Base-by-base conservation (phyloP, 2,797 vertebrate genomes). In the Pipistrellus pygmaeus region DNA sequence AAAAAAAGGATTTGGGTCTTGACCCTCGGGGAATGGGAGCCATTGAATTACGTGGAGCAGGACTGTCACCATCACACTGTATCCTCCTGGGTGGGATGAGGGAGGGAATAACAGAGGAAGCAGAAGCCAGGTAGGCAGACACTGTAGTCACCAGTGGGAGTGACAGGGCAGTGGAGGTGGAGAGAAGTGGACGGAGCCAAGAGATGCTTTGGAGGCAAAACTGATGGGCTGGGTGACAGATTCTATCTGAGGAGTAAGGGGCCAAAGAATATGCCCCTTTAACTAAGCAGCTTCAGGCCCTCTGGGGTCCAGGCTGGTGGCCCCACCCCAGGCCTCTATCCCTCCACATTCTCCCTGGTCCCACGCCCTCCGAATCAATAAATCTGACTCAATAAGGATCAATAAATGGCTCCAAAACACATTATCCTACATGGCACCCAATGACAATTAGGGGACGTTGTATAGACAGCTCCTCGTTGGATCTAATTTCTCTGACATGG, bases 401-500 rank as follows among this genome's bases (percentile, higher is more conserved):
- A 75, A 75, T 51, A 75, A 48, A n/a, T 75, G 73, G 69, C 11
- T 15, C 62, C 46, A 9, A 82, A 82, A 88, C 72, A 90, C 76
- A 48, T 78, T n/a, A 51, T 51, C 77, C 41, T 35, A 35, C 38
- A 38, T 3, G 66, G 71, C 32, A 60, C 64, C 76, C 5, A 6
- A 46, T 44, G 78, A 57, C 68, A 76, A 44, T 81, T 38, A 72
- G 38, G 64, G 73, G 68, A 72, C 72, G 71, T 32, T 64, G 73
- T 12, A 62, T 20, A 80, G 64, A 88, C 89, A 87, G 87, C 23
- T 46, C 77, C 53, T 25, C 32, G 77, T 20, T 68, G 53, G 78
- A 38, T 23, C 10, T 38, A 64, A 88, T 57, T 30, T 23, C 68
- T 46, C 57, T 41, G 75, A 64, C 38, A 13, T 0, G 18, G 13